Percentiles rank a stretch among this genome's conserved stretches.
phyloP scores from a whole-genome alignment of 2,888 invertebrate genomes.

The Allophyes oxyacanthae region DNA sequence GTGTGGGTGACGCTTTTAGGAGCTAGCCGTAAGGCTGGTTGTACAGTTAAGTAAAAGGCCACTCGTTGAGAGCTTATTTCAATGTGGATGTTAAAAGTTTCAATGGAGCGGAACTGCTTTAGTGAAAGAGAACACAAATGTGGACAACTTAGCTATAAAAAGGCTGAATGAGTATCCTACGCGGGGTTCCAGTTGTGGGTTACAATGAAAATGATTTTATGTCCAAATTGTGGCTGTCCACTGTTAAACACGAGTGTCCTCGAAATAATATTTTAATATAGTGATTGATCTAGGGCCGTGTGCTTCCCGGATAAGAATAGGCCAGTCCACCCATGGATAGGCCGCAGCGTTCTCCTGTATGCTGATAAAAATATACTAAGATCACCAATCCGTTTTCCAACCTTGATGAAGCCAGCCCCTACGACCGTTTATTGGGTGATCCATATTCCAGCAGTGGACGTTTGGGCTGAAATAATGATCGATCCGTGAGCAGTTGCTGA shows the following conservation, averaged over 20 bases:
- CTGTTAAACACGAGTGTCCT: background rate
- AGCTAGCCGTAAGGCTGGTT: conserved; percentile 52
- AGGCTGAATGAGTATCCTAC: conserved; percentile 6
- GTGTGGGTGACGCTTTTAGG: conserved; percentile 61
- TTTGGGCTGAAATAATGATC: too few species aligned
- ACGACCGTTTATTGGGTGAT: too few species aligned
- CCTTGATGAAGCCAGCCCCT: too few species aligned
- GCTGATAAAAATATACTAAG: too few species aligned
- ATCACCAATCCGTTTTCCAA: too few species aligned
- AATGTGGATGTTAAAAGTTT: conserved; percentile 23
- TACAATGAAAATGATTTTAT: conserved; percentile 7
- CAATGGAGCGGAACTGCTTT: conserved; percentile 4
- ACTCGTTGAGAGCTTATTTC: conserved; percentile 16
- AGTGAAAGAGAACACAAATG: conserved; percentile 5
- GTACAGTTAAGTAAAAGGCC: conserved; percentile 25
- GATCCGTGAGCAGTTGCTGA: too few species aligned
- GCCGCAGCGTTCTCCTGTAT: too few species aligned
- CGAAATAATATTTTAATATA: background rate
- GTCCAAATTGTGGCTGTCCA: too few species aligned
- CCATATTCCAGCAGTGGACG: too few species aligned
- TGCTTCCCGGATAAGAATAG: too few species aligned
- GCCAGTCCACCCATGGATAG: too few species aligned
- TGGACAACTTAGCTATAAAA: conserved; percentile 17
- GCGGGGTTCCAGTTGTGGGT: background rate
- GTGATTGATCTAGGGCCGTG: background rate